Conservation (phyloP, 2,888 invertebrate species). For the Dicyrtoma fusca region DNA sequence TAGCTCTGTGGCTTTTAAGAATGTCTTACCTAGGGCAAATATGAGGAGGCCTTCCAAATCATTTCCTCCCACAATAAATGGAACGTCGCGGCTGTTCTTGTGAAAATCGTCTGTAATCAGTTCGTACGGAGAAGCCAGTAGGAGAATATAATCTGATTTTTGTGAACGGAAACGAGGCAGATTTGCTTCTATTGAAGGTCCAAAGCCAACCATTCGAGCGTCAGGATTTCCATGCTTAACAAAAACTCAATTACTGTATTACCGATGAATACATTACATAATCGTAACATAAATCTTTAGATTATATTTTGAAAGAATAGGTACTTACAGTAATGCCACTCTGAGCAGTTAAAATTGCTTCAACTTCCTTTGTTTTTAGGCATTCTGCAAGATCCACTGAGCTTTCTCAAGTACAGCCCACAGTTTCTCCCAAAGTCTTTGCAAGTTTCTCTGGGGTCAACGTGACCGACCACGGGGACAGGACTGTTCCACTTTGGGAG, state of each 20-base stretch:
- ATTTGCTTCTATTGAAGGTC: neutral
- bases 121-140: neutral
- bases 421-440: neutral
- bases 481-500: conserved; percentile 12
- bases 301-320: no score
- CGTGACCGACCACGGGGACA: neutral
- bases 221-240: neutral
- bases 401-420: neutral
- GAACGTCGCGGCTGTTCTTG: neutral
- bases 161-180: neutral
- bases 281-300: no score
- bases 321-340: no score
- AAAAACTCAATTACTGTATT: no score
- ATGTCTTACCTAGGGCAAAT: no score
- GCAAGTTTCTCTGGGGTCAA: neutral
- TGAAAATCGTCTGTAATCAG: neutral
- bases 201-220: neutral
- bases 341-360: neutral
- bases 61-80: neutral
- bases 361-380: neutral
- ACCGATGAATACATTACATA: no score
- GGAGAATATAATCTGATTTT: neutral
- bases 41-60: conserved; percentile 2
- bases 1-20: no score
- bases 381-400: neutral